Base-by-base conservation (phyloP, 2,888 invertebrate genomes). In the Cephus nigrinus region DNA sequence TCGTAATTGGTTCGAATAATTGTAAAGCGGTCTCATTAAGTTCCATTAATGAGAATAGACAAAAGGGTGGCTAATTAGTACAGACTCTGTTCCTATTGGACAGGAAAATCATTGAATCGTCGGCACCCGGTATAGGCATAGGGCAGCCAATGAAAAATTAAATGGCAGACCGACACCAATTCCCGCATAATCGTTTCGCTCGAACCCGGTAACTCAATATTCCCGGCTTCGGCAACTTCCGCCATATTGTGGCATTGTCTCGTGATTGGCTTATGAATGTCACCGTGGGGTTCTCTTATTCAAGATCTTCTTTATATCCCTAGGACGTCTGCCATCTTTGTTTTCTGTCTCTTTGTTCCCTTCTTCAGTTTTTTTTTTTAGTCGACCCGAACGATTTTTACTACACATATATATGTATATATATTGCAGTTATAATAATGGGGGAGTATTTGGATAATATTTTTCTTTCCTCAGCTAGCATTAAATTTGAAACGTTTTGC, bases 191-290 rank as follows among this genome's bases (percentile, higher is more conserved):
- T 74, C 35, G 74, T 74, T 74, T 35, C 35, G 34, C 36, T n/a
- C 35, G 35, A 74, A 11, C 23, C 34, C 74, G 74, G 74, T 33
- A 74, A 74, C n/a, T 74, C 74, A 74, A 74, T 74, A 74, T 74
- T 35, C 74, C 74, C 35, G 74, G 74, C 74, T 35, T 35, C 74
- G 74, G 35, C 11, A 74, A 74, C 74, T 74, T 74, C 74, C 74
- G 74, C 23, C 74, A 34, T 74, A 74, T 74, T 74, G 74, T 74
- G 74, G 74, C 74, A 74, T 74, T 74, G 74, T 74, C 74, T 35
- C 74, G 74, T 74, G 74, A 74, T 74, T 74, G 74, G 74, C 74
- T 74, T 74, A 74, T 74, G 74, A 74, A 74, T 74, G 74, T 74
- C 74, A 74, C 35, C 35, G 23, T 23, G 35, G 30, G 74, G 23